Conservation (phyloP, 2,797 vertebrate species). For the Philypnodon macrostomus region DNA sequence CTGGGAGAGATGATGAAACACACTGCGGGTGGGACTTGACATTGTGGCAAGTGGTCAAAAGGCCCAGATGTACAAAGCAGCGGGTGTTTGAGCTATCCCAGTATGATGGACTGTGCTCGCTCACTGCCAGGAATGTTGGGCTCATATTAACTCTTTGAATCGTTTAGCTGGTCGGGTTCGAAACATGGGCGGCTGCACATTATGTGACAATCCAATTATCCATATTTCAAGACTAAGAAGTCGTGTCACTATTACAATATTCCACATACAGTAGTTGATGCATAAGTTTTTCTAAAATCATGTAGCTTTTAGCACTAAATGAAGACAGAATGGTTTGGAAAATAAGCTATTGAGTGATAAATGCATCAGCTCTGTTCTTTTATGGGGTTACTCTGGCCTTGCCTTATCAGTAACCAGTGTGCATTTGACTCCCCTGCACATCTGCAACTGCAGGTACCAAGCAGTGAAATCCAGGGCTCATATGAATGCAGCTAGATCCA, state of each 20-base stretch:
- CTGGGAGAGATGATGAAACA: constrained; percentile 72
- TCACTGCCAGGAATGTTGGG: constrained; percentile 64
- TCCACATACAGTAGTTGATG: no score
- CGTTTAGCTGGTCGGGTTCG: constrained; percentile 20
- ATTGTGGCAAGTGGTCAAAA: constrained; percentile 71
- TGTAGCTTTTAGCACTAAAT: constrained; percentile 4
- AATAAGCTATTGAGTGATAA: constrained; percentile 18
- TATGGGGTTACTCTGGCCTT: constrained; percentile 49
- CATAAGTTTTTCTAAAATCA: no score
- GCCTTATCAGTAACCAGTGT: constrained; percentile 66
- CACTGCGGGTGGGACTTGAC: constrained; percentile 66
- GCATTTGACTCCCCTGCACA: constrained; percentile 52
- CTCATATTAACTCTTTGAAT: constrained; percentile 48
- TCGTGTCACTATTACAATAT: no score
- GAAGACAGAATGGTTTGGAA: constrained; percentile 1
- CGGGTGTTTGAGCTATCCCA: constrained; percentile 50
- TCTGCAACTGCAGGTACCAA: constrained; percentile 53
- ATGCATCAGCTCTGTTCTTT: constrained; percentile 37
- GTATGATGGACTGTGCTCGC: constrained; percentile 60
- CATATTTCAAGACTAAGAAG: no score
- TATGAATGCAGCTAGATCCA: constrained; percentile 57
- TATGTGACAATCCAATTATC: no score
- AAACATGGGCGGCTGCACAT: constrained; percentile 11
- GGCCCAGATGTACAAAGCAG: constrained; percentile 67
- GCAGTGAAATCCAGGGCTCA: constrained; percentile 54